These are phyloP conservation scores for Diachrysia chrysitis DNA, from an alignment of 2,888 invertebrate species.

Conservation along the genomic window DNA sequence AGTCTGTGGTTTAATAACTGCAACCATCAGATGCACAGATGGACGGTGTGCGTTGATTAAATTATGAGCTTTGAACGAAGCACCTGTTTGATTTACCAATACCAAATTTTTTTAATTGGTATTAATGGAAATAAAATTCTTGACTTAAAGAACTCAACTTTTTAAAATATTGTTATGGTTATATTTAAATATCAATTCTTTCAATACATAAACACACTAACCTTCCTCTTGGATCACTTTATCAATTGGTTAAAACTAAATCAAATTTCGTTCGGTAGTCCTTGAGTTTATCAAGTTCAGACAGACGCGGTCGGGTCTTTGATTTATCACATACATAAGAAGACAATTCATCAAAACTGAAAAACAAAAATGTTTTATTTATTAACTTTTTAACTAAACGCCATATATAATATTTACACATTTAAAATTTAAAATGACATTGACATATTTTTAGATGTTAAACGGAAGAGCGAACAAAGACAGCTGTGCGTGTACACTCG, in stretches of 20 bases:
- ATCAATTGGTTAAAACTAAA: no score
- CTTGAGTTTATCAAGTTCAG: no score
- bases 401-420: no score
- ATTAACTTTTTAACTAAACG: no score
- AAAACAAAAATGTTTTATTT: no score
- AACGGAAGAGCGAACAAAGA: slow-evolving; percentile 58
- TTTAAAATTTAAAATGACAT: background rate
- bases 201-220: no score
- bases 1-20: slow-evolving; percentile 81
- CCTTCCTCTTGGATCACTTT: no score
- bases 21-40: slow-evolving; percentile 71
- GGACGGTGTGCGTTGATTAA: slow-evolving; percentile 74
- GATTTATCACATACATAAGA: no score
- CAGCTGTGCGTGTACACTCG: slow-evolving; percentile 79
- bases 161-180: background rate
- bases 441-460: slow-evolving; percentile 48
- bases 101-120: slow-evolving; percentile 52
- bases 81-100: slow-evolving; percentile 66
- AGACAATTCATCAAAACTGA: no score
- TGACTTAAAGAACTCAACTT: no score
- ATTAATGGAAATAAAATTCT: slow-evolving; percentile 44
- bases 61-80: slow-evolving; percentile 72
- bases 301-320: no score
- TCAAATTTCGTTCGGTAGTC: no score
- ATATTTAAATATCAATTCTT: background rate